A percentile compares a stretch with the other conserved stretches of the same genome.
Conservation (phyloP, 2,113 vertebrate species). For the Plecotus auritus region DNA sequence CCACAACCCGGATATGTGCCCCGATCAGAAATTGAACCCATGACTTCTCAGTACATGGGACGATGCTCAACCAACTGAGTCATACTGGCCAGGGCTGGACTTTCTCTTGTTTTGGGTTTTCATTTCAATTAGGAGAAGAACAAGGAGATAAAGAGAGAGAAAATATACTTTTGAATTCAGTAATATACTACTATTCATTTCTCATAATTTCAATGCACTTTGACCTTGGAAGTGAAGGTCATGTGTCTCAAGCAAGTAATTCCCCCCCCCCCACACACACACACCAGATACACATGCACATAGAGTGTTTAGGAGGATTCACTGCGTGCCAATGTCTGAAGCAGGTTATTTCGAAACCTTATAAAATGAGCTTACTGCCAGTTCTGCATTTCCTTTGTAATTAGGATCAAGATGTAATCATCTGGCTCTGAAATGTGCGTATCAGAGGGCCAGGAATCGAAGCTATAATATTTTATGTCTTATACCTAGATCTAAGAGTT, state of each 20-base stretch:
- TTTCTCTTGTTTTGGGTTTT: slow-evolving; percentile 5
- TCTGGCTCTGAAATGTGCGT: neutral
- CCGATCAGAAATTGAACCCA: too few relatives aligned
- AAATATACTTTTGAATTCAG: neutral
- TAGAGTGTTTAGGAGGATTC: neutral
- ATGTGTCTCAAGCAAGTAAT: neutral
- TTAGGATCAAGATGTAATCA: slow-evolving; percentile 40
- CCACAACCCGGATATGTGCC: too few relatives aligned
- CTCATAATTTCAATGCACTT: neutral
- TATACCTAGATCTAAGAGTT: slow-evolving; percentile 6
- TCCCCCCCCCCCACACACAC: too few relatives aligned
- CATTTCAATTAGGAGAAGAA: neutral
- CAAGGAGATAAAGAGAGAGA: neutral
- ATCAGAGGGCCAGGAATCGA: neutral
- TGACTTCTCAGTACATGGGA: too few relatives aligned
- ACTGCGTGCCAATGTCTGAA: neutral
- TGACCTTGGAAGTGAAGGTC: slow-evolving; percentile 17
- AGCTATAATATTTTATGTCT: slow-evolving; percentile 17
- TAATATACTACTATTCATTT: neutral
- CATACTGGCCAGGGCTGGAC: too few relatives aligned
- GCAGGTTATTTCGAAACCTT: slow-evolving; percentile 13
- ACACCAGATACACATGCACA: neutral
- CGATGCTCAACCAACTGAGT: too few relatives aligned
- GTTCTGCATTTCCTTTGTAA: slow-evolving; percentile 41
- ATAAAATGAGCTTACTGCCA: neutral